Base-by-base conservation (phyloP, 2,888 invertebrate genomes). In the Campoplex nolae region DNA sequence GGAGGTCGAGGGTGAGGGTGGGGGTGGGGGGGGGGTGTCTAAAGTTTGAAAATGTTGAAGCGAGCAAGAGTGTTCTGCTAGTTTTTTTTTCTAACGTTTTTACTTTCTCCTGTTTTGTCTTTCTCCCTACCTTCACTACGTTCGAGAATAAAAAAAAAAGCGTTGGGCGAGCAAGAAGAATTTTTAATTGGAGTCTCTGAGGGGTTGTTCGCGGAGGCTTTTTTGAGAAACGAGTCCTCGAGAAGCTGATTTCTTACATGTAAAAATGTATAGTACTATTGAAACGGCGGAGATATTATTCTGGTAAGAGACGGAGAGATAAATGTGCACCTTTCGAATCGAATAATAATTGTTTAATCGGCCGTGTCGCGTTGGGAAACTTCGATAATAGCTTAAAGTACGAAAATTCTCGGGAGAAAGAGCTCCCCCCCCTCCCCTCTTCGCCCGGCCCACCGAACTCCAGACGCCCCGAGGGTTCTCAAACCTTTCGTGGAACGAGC, bases 331-430 rank as follows among this genome's bases (percentile, higher is more conserved):
- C 80, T 81, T 75, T 75, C 89, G 89, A 91, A 92, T 93, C 91
- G 92, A 92, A 92, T 93, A 93, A 93, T 93, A 93, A 93, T 93
- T 92, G 92, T 91, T 93, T 92, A 93, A 93, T 93, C 93, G 92
- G 65, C 92, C 91, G 91, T 92, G 90, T 91, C 91, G 89, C 91
- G 89, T 89, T 77, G 1, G 89, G 90, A 88, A 93, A 93, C 91
- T 93, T 93, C 88, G 88, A 89, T 92, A 92, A 93, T 92, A 91
- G 91, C 89, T 89, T 86, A 90, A 92, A 92, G 91, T 92, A 92
- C 87, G 91, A 67, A 88, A 90, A 91, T 91, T 90, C 86, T 74
- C 82, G 42, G 85, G 83, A 88, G 89, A 91, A 89, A 89, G 88
- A 84, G 86, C 23, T 0, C 23, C 23, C 23, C 23, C 23, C 23